Evolutionary conservation across 2,888 invertebrate species (phyloP), one percentile per base, ranked within the genome.

Genomic region (Oeneis ivallda): DNA sequence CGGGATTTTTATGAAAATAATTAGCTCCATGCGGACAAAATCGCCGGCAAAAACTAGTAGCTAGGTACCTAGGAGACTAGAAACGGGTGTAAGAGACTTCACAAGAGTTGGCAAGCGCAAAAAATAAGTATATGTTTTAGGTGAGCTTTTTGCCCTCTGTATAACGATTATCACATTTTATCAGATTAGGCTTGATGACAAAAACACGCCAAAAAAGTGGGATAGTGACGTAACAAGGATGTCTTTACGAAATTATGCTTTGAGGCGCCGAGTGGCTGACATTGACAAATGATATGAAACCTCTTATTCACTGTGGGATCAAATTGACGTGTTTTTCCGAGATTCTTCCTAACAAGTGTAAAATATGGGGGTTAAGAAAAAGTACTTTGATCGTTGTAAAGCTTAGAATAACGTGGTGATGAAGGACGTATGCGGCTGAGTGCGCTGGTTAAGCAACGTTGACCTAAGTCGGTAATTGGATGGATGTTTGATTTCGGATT

Each of bases 221-320:
- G 39, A 45, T 32, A 75, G 75, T 77, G 71, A 75, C 77, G 78
- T 83, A 87, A 87, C 85, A 86, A 82, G 82, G 84, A 89, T 86
- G 86, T 89, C 88, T 89, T 88, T 89, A 89, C 65, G 89, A 84
- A 89, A 89, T 90, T 86, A 88, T 88, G 87, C 87, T 87, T 86
- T 85, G 84, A 84, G 77, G 80, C 84, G 86, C 77, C 82, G 88
- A 87, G 88, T 84, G 79, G 81, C 80, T 87, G 90, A 89, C 90
- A 80, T 88, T 89, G 89, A 90, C 86, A 89, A 89, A 90, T 87
- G 89, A 89, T 82, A 78, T 79, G 82, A 77, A 80, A 84, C 85
- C 78, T 89, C 89, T 87, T 89, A 88, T 87, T 87, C 87, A 87
- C 86, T 89, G 89, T 88, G 87, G 85, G 85, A 86, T 88, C 86